Conservation (phyloP, 2,888 invertebrate species). For the Nomada lathburiana region DNA sequence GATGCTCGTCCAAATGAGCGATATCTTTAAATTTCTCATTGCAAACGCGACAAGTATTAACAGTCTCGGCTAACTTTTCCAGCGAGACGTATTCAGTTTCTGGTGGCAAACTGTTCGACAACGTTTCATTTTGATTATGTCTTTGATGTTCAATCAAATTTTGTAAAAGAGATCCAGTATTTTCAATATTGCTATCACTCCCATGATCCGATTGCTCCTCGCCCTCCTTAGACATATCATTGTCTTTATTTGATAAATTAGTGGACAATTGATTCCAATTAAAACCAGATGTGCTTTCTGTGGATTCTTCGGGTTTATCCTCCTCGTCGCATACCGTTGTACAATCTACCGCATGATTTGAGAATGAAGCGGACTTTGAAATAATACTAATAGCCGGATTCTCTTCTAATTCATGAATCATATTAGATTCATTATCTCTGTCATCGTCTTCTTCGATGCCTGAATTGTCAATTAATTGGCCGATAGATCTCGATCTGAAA, state of each 20-base stretch:
- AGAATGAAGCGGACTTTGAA: constrained; percentile 72
- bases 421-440: constrained; percentile 64
- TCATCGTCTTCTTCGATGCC: constrained; percentile 70
- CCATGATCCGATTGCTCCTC: constrained; percentile 67
- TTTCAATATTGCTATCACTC: constrained; percentile 72
- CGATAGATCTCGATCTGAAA: constrained; percentile 73
- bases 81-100: constrained; percentile 88
- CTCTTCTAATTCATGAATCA: constrained; percentile 72
- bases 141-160: constrained; percentile 82
- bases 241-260: constrained; percentile 69
- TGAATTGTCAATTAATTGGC: constrained; percentile 73
- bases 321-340: constrained; percentile 43
- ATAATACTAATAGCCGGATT: constrained; percentile 72
- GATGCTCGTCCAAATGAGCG: constrained; percentile 86
- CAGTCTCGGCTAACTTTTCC: constrained; percentile 87
- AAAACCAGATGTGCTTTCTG: constrained; percentile 66
- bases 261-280: constrained; percentile 78
- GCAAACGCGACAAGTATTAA: constrained; percentile 87
- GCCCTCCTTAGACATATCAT: constrained; percentile 64
- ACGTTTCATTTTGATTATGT: constrained; percentile 74
- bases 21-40: constrained; percentile 87
- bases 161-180: constrained; percentile 77
- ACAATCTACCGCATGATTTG: constrained; percentile 61
- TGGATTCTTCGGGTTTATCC: constrained; percentile 59
- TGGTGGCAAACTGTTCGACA: constrained; percentile 71